These are phyloP conservation scores for Loriculus beryllinus DNA, from an alignment of 2,797 vertebrate genomes.

Conservation along the genomic window DNA sequence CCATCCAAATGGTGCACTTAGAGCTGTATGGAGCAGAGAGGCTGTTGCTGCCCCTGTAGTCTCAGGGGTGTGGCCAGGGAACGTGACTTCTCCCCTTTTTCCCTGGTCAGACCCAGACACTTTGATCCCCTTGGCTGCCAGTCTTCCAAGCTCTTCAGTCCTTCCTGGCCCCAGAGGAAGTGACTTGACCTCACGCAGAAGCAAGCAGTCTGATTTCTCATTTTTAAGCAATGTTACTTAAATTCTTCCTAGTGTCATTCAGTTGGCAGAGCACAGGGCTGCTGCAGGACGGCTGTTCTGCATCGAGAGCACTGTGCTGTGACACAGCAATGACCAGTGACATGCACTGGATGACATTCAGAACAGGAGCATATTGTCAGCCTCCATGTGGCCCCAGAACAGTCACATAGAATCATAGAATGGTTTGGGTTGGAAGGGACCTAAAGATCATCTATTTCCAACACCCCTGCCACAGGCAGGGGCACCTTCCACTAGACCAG, in stretches of 20 bases:
- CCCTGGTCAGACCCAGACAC: not conserved
- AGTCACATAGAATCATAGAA: not conserved
- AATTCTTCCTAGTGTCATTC: not conserved
- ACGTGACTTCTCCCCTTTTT: not conserved
- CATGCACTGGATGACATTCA: rapidly evolving
- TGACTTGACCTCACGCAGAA: not conserved
- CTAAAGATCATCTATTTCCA: not conserved
- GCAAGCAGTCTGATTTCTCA: not conserved
- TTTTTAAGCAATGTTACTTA: not conserved
- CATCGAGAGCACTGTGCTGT: rapidly evolving
- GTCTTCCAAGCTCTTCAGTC: not conserved
- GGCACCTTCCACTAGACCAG: not conserved
- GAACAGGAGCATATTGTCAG: not conserved
- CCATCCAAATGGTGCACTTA: not conserved
- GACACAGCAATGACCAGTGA: rapidly evolving
- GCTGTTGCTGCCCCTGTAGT: not conserved
- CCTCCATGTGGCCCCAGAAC: not conserved
- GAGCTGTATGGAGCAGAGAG: not conserved
- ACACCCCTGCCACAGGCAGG: not conserved
- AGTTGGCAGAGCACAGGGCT: not conserved
- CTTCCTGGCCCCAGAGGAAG: not conserved
- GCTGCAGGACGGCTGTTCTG: rapidly evolving
- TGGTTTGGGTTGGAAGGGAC: not conserved
- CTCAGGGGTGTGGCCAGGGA: not conserved
- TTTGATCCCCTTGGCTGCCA: not conserved